phyloP scores from a whole-genome alignment of 2,797 vertebrate genomes.

The Nyctibius grandis region DNA sequence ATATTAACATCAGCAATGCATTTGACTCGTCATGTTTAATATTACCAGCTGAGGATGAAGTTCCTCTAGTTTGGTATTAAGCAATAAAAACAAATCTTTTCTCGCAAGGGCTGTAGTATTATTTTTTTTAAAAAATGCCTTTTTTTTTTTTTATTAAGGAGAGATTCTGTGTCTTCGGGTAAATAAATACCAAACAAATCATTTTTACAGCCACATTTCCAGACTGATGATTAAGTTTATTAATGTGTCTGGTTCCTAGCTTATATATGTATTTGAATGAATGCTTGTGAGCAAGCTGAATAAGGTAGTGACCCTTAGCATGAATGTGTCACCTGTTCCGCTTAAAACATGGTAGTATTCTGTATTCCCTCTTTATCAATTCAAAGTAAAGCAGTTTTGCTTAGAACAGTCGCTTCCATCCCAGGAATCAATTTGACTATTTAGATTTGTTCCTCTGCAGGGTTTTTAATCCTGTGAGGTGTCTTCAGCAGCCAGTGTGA shows the following conservation, averaged over 20 bases:
- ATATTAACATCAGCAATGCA: neutral
- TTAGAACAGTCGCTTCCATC: neutral
- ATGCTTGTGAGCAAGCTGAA: neutral
- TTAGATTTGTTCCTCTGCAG: neutral
- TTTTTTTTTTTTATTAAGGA: neutral
- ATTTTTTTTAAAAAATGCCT: neutral
- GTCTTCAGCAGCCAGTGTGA: neutral
- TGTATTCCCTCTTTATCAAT: neutral
- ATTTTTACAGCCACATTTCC: neutral
- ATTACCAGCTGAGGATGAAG: neutral
- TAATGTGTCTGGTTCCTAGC: neutral
- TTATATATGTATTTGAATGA: neutral
- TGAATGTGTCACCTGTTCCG: neutral
- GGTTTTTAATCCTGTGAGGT: neutral
- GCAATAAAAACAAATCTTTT: neutral
- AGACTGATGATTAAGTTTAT: neutral
- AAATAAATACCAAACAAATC: neutral
- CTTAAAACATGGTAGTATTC: neutral
- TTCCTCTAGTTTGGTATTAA: neutral
- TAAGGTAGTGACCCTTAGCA: neutral
- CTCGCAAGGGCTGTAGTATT: neutral
- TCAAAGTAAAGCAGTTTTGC: neutral
- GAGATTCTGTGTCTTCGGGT: neutral
- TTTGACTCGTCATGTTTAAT: conserved; percentile 13
- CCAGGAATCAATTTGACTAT: neutral